Evolutionary conservation across 2,888 invertebrate species (phyloP).

Genomic region (Troilus luridus): DNA sequence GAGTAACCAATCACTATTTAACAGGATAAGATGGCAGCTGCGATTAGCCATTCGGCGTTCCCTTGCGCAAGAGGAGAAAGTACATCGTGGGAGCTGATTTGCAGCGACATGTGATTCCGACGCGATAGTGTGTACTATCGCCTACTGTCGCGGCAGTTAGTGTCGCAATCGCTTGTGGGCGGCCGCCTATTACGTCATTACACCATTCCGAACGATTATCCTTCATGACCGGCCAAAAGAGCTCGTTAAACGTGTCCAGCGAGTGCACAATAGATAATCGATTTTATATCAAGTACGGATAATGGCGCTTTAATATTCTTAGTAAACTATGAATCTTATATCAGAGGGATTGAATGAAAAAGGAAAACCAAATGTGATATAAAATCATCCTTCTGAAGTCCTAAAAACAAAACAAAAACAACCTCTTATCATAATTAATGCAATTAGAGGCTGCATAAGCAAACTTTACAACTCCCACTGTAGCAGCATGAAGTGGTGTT

Average conservation of each 20-base stretch:
- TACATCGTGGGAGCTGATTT: not conserved
- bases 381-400: no score
- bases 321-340: not conserved
- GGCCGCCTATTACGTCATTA: not conserved
- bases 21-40: not conserved
- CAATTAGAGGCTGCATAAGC: no score
- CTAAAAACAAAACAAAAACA: no score
- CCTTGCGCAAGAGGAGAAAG: not conserved
- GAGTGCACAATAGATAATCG: not conserved
- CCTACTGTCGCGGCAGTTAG: not conserved
- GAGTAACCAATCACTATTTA: not conserved
- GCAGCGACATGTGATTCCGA: not conserved
- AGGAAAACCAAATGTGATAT: no score
- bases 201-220: not conserved
- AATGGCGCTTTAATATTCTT: not conserved
- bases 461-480: no score
- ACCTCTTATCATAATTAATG: no score
- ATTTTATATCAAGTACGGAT: not conserved
- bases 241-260: not conserved
- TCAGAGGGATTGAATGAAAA: no score
- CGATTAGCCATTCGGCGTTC: not conserved
- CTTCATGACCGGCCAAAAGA: not conserved
- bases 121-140: not conserved
- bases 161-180: not conserved
- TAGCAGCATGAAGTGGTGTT: no score